Conservation (phyloP, 2,113 vertebrate species). For the Crotalus helleri region DNA sequence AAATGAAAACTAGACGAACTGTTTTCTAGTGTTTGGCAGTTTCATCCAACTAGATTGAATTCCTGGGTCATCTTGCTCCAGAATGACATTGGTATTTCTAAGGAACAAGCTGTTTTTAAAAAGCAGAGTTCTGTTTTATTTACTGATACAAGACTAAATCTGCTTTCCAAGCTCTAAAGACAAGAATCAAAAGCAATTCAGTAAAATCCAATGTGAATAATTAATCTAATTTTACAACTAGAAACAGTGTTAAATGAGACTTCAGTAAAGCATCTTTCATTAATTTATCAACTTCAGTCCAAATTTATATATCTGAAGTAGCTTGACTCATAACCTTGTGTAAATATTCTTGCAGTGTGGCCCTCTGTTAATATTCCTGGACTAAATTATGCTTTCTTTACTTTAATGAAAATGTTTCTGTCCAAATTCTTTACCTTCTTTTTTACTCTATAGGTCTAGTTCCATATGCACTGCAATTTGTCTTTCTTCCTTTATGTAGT, state of each 20-base stretch:
- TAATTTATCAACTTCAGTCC: constrained; percentile 1
- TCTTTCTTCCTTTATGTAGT: not conserved
- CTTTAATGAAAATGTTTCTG: not conserved
- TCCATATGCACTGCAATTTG: not conserved
- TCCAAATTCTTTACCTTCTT: not conserved
- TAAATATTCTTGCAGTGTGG: not conserved
- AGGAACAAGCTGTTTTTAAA: constrained; percentile 49
- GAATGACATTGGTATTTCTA: constrained; percentile 46
- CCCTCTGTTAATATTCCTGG: not conserved
- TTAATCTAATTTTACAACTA: constrained; percentile 41
- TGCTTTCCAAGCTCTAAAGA: constrained; percentile 47
- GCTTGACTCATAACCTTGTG: not conserved
- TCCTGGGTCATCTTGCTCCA: constrained; percentile 41
- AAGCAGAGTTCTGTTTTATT: constrained; percentile 37
- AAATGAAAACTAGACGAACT: not conserved
- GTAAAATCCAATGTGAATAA: constrained; percentile 47
- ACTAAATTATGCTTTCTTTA: not conserved
- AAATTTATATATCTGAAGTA: not conserved
- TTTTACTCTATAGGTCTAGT: not conserved
- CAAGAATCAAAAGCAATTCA: constrained; percentile 57
- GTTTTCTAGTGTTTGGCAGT: constrained; percentile 22
- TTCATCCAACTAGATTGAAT: constrained; percentile 22
- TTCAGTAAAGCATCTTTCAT: constrained; percentile 24
- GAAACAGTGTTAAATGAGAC: constrained; percentile 29
- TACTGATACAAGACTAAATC: constrained; percentile 44